These are phyloP conservation scores for Heterodera carotae DNA, from an alignment of 1,140 invertebrate species.

Conservation along the genomic window DNA sequence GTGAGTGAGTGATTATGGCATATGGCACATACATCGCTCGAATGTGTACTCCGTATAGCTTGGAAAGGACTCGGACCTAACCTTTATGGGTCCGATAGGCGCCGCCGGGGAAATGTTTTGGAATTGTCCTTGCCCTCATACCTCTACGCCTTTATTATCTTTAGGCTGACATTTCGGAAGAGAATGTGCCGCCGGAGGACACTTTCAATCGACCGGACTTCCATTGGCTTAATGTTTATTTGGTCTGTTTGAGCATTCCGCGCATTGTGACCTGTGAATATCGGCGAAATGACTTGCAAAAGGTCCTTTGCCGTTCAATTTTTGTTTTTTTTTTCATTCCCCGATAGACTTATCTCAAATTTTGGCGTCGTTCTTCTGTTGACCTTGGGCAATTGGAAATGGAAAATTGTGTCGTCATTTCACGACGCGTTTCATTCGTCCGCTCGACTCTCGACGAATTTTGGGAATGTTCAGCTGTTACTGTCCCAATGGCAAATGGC, in stretches of 20 bases:
- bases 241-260: constrained; percentile 29
- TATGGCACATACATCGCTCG: too few relatives aligned
- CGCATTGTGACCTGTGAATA: constrained; percentile 39
- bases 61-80: too few relatives aligned
- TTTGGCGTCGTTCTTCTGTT: constrained; percentile 31
- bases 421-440: constrained; percentile 20
- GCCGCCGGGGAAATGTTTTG: too few relatives aligned
- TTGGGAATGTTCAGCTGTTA: neutral
- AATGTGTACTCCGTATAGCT: too few relatives aligned
- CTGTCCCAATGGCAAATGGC: neutral
- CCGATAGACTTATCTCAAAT: constrained; percentile 38
- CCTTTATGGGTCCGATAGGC: too few relatives aligned
- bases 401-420: constrained; percentile 28
- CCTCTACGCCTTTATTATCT: constrained; percentile 11
- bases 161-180: constrained; percentile 42
- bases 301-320: constrained; percentile 16
- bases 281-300: constrained; percentile 25
- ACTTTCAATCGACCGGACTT: constrained; percentile 35
- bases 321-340: neutral
- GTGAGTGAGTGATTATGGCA: constrained; percentile 18
- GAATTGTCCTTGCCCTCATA: too few relatives aligned
- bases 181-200: constrained; percentile 46
- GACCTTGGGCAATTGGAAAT: constrained; percentile 11
- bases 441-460: constrained; percentile 32
- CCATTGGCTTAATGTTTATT: constrained; percentile 41